A percentile compares a stretch with the other conserved stretches of the same genome.
Evolutionary conservation across 2,113 vertebrate genomes (phyloP).

Genomic region (Grallaria varia): DNA sequence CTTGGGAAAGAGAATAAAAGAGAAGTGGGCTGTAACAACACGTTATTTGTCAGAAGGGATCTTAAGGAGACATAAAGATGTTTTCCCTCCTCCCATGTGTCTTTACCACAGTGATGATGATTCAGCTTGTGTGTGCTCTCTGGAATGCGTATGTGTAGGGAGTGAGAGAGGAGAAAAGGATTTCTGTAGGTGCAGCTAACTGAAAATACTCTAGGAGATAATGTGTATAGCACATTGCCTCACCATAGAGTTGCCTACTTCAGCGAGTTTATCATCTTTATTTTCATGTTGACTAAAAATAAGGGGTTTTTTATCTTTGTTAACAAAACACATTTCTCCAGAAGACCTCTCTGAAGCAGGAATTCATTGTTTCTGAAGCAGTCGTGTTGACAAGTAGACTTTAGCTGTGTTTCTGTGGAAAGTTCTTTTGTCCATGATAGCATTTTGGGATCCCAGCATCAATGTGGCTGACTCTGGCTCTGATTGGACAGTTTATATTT

Average conservation of each 20-base stretch:
- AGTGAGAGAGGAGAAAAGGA: background rate
- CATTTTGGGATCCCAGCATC: slow-evolving; percentile 31
- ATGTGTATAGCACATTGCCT: background rate
- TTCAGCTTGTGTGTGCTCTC: background rate
- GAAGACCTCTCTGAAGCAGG: background rate
- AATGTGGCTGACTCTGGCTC: background rate
- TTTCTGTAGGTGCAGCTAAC: background rate
- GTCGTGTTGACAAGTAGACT: background rate
- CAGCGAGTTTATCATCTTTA: background rate
- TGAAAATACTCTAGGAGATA: background rate
- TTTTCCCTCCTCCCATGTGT: background rate
- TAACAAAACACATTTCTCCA: background rate
- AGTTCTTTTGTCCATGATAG: slow-evolving; percentile 38
- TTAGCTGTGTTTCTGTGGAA: slow-evolving; percentile 10
- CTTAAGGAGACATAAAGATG: background rate
- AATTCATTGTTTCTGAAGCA: background rate
- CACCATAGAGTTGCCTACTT: background rate
- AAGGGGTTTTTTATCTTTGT: background rate
- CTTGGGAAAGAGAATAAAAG: background rate
- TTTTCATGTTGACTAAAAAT: background rate
- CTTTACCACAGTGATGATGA: slow-evolving; percentile 4
- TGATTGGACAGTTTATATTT: slow-evolving; percentile 44
- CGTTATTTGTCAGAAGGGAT: slow-evolving; percentile 8
- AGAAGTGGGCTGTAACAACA: background rate
- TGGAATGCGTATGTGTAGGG: background rate